phyloP scores from a whole-genome alignment of 2,113 vertebrate species.

The Bagarius yarrelli region DNA sequence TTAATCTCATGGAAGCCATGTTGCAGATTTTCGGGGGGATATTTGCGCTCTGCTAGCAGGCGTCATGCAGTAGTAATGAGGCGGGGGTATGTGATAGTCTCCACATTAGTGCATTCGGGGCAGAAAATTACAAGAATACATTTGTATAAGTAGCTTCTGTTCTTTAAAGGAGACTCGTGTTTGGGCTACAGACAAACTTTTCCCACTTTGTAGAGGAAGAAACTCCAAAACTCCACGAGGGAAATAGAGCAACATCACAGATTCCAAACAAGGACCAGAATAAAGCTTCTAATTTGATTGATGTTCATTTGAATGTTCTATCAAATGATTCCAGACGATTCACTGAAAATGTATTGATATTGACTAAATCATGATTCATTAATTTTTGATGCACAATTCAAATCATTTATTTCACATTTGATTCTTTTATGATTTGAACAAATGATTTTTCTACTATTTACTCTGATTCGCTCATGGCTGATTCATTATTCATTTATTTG shows the following conservation, averaged over 20 bases:
- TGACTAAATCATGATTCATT: too few species aligned
- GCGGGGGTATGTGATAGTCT: slow-evolving; percentile 37
- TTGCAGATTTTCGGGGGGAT: slow-evolving; percentile 44
- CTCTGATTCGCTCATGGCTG: too few species aligned
- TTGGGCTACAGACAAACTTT: slow-evolving; percentile 16
- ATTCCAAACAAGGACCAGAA: too few species aligned
- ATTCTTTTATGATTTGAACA: too few species aligned
- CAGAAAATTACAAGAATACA: slow-evolving; percentile 54
- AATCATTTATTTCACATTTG: too few species aligned
- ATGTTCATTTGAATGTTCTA: too few species aligned
- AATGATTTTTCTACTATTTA: too few species aligned
- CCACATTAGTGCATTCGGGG: slow-evolving; percentile 43
- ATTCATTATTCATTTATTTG: too few species aligned
- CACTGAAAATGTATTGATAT: too few species aligned
- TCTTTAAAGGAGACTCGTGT: slow-evolving; percentile 30
- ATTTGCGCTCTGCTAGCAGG: slow-evolving; percentile 46
- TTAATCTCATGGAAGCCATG: slow-evolving; percentile 55
- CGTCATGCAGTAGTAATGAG: slow-evolving; percentile 56
- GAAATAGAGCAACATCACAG: slow-evolving; percentile 8
- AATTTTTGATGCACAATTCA: too few species aligned
- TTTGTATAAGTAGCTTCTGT: slow-evolving; percentile 51
- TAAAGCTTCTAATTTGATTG: too few species aligned
- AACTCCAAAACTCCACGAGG: neutral
- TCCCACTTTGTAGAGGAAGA: neutral
- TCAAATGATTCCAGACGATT: too few species aligned